phyloP scores from a whole-genome alignment of 2,113 vertebrate genomes.

The Patagioenas fasciata region DNA sequence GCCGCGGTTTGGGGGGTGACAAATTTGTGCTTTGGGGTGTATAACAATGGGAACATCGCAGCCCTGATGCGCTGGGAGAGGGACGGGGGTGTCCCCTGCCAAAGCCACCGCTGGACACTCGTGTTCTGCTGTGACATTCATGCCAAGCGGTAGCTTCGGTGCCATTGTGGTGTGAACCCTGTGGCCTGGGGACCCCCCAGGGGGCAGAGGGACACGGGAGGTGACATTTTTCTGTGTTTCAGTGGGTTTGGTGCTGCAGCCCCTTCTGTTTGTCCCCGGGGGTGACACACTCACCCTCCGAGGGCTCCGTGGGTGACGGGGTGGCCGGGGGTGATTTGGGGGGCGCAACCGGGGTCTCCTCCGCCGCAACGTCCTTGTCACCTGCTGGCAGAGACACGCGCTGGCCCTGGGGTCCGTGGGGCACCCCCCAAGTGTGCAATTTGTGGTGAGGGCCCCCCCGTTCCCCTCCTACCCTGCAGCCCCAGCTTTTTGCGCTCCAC shows the following conservation, averaged over 20 bases:
- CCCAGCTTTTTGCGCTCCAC: conserved; percentile 90
- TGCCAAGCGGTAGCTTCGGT: fast-evolving
- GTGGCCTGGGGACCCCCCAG: fast-evolving
- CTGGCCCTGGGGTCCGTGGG: fast-evolving
- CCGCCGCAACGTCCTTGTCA: conserved; percentile 47
- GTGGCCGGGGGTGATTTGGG: conserved; percentile 25
- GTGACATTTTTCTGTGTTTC: fast-evolving
- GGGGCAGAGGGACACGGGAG: fast-evolving
- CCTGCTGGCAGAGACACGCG: conserved; percentile 3
- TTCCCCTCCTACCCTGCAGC: conserved; percentile 77
- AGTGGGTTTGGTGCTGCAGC: fast-evolving
- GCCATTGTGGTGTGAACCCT: fast-evolving
- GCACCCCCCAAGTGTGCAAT: neutral
- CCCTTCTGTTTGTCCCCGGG: too few species aligned
- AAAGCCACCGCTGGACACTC: fast-evolving
- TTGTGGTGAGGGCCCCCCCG: neutral
- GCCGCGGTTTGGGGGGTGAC: fast-evolving
- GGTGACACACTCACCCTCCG: conserved; percentile 69
- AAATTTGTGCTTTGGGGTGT: fast-evolving
- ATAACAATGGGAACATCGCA: fast-evolving
- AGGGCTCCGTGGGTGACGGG: conserved; percentile 49
- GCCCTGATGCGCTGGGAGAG: fast-evolving
- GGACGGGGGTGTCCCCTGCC: neutral
- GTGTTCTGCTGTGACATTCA: fast-evolving
- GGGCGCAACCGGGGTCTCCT: conserved; percentile 59